Evolutionary conservation across 2,888 invertebrate genomes (phyloP).

Genomic region (Hyppa rectilinea): DNA sequence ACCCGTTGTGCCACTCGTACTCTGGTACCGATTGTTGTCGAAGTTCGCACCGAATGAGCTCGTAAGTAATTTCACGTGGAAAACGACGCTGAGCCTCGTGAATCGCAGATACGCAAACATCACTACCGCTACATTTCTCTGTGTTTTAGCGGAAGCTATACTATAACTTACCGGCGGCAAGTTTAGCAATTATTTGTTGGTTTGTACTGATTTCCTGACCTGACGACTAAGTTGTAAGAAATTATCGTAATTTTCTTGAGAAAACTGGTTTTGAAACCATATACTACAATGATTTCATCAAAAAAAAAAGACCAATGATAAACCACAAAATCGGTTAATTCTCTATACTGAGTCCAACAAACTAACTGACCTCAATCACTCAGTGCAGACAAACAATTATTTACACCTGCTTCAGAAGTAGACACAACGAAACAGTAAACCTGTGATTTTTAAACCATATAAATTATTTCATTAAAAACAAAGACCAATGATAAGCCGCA

Average conservation of each 20-base stretch:
- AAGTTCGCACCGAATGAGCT: conserved; percentile 55
- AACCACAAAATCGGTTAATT: conserved; percentile 13
- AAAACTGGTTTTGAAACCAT: too few species aligned
- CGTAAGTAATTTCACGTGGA: conserved; percentile 57
- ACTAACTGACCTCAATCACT: conserved; percentile 8
- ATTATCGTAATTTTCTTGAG: background rate
- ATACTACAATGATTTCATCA: too few species aligned
- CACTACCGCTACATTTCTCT: conserved; percentile 27
- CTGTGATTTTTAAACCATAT: too few species aligned
- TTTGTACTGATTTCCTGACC: background rate
- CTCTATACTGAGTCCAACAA: conserved; percentile 7
- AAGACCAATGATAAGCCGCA: background rate
- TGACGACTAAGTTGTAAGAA: background rate
- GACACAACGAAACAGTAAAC: background rate
- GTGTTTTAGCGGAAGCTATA: conserved; percentile 18
- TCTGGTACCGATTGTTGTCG: conserved; percentile 79
- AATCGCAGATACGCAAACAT: conserved; percentile 34
- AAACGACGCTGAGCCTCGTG: conserved; percentile 43
- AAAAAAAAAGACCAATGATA: conserved; percentile 7
- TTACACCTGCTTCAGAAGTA: background rate
- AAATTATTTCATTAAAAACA: conserved; percentile 7
- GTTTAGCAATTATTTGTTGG: background rate
- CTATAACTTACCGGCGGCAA: background rate
- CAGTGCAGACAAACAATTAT: conserved; percentile 7
- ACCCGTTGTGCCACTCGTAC: conserved; percentile 77